Evolutionary conservation across 1,140 invertebrate genomes (phyloP).

Genomic region (Hestina assimilis): DNA sequence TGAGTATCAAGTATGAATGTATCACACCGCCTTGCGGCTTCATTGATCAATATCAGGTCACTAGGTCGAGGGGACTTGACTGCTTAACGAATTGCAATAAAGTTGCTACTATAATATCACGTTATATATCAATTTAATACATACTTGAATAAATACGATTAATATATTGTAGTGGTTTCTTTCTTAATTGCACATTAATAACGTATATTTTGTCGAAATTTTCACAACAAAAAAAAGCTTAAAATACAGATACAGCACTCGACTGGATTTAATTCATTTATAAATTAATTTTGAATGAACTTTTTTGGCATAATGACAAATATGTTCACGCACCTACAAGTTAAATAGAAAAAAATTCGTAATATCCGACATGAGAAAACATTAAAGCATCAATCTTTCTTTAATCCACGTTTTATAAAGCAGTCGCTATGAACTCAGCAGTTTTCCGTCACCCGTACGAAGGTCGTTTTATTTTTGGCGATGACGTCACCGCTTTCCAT

Average conservation of each 20-base stretch:
- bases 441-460: conserved; percentile 53
- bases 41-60: conserved; percentile 9
- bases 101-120: neutral
- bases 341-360: conserved; percentile 2
- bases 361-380: conserved; percentile 23
- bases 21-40: neutral
- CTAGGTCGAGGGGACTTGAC: conserved; percentile 13
- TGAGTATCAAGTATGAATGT: conserved; percentile 6
- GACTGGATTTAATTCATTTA: neutral
- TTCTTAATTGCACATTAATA: no score
- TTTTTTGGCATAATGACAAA: neutral
- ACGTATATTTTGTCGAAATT: neutral
- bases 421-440: conserved; percentile 46
- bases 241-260: neutral
- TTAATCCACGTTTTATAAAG: conserved; percentile 40
- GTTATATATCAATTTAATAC: neutral
- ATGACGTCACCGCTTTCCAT: conserved; percentile 59
- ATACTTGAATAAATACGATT: no score
- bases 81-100: neutral
- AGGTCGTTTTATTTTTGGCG: conserved; percentile 59
- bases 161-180: no score
- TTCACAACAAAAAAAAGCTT: neutral
- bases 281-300: neutral
- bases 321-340: no score
- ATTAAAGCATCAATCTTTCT: conserved; percentile 45